phyloP scores from a whole-genome alignment of 1,140 invertebrate genomes.

The Lordiphosa clarofinis region DNA sequence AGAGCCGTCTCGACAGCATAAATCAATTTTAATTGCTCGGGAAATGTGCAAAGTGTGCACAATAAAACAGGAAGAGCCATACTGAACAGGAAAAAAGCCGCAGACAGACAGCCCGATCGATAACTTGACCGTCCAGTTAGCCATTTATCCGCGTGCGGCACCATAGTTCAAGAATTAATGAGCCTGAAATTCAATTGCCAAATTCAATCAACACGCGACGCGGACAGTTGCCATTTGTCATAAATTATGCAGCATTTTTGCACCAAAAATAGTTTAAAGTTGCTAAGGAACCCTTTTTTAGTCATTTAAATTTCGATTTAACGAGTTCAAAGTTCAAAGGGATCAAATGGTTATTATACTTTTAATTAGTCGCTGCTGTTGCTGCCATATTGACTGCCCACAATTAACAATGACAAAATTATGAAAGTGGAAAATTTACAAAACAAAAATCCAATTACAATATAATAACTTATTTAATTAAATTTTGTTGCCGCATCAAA shows the following conservation, averaged over 20 bases:
- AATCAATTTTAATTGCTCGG: constrained; percentile 76
- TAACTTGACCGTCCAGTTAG: constrained; percentile 10
- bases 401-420: constrained; percentile 21
- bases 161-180: constrained; percentile 48
- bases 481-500: constrained; percentile 66
- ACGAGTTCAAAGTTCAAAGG: constrained; percentile 11
- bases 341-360: constrained; percentile 7
- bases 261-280: too few relatives aligned
- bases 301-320: too few relatives aligned
- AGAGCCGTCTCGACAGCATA: constrained; percentile 60
- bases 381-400: constrained; percentile 12
- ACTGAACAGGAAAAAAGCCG: constrained; percentile 15
- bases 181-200: constrained; percentile 55
- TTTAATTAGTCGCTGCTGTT: constrained; percentile 7
- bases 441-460: constrained; percentile 69
- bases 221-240: neutral
- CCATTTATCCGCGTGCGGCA: constrained; percentile 36
- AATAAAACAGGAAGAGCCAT: constrained; percentile 41
- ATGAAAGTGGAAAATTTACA: constrained; percentile 41
- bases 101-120: constrained; percentile 38
- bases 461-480: constrained; percentile 74
- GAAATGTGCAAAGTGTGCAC: constrained; percentile 65
- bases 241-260: constrained; percentile 28
- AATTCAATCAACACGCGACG: constrained; percentile 24
- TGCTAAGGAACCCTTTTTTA: too few relatives aligned